These are phyloP conservation scores for Melinaea marsaeus DNA, from an alignment of 2,888 invertebrate species.

Conservation along the genomic window DNA sequence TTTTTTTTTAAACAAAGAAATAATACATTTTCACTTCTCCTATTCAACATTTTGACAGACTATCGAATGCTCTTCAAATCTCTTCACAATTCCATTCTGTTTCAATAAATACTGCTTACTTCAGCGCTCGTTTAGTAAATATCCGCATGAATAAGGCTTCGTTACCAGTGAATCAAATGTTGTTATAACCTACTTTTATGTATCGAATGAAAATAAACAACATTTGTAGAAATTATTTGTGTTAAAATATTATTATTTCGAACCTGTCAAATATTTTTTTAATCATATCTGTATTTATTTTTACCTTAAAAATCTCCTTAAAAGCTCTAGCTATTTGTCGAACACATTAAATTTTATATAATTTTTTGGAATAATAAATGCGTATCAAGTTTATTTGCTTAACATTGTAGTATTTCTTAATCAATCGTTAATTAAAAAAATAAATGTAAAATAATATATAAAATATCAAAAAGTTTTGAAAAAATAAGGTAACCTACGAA, in stretches of 20 bases:
- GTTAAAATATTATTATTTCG: too few species aligned
- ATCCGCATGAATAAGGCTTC: constrained; percentile 32
- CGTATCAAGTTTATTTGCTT: constrained; percentile 1
- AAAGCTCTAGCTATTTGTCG: too few species aligned
- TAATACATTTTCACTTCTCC: background rate
- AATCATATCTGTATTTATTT: too few species aligned
- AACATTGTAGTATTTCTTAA: too few species aligned
- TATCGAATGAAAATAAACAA: constrained; percentile 12
- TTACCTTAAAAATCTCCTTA: too few species aligned
- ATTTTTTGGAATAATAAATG: too few species aligned
- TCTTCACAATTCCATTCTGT: constrained; percentile 37
- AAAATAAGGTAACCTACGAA: background rate
- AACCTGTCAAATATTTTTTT: too few species aligned
- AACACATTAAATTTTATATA: too few species aligned
- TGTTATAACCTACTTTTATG: constrained; percentile 30
- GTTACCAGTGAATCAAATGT: constrained; percentile 29
- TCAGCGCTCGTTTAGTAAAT: constrained; percentile 30
- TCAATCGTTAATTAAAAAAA: too few species aligned
- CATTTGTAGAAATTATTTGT: too few species aligned
- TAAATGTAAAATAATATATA: too few species aligned
- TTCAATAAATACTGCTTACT: constrained; percentile 35
- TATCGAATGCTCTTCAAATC: constrained; percentile 45
- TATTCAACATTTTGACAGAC: constrained; percentile 49
- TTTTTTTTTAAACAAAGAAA: constrained; percentile 46
- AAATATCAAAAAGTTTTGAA: background rate